Percentiles rank a stretch among this genome's conserved stretches.
Conservation (phyloP, 1,140 invertebrate genomes). For the Eulimnadia texana region DNA sequence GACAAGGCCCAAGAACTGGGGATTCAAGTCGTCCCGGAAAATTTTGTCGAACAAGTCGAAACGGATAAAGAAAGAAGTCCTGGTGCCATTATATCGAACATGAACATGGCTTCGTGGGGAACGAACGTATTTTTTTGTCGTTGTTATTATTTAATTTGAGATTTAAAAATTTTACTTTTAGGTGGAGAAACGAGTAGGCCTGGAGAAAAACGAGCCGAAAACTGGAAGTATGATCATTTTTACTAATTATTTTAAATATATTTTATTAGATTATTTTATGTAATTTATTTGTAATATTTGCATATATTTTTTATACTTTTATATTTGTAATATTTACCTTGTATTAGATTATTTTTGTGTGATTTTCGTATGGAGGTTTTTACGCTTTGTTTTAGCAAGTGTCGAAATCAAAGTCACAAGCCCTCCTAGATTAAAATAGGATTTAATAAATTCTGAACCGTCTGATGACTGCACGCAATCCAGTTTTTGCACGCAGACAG, state of each 20-base stretch:
- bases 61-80: constrained; percentile 25
- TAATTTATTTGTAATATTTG: constrained; percentile 16
- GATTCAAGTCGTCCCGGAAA: constrained; percentile 62
- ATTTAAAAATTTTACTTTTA: neutral
- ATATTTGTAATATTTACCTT: neutral
- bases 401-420: constrained; percentile 13
- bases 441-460: neutral
- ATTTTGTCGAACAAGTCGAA: constrained; percentile 49
- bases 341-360: neutral
- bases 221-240: constrained; percentile 15
- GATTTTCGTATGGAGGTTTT: neutral
- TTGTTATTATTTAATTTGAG: neutral
- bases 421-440: constrained; percentile 16
- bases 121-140: constrained; percentile 40
- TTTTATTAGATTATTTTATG: constrained; percentile 18
- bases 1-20: constrained; percentile 45
- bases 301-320: neutral
- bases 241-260: neutral
- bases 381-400: constrained; percentile 11
- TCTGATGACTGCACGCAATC: constrained; percentile 21
- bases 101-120: constrained; percentile 66
- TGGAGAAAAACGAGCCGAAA: constrained; percentile 15
- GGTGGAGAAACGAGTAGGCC: constrained; percentile 12
- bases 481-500: constrained; percentile 16
- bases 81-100: constrained; percentile 43